phyloP scores from a whole-genome alignment of 2,797 vertebrate genomes.

The Microhierax caerulescens region DNA sequence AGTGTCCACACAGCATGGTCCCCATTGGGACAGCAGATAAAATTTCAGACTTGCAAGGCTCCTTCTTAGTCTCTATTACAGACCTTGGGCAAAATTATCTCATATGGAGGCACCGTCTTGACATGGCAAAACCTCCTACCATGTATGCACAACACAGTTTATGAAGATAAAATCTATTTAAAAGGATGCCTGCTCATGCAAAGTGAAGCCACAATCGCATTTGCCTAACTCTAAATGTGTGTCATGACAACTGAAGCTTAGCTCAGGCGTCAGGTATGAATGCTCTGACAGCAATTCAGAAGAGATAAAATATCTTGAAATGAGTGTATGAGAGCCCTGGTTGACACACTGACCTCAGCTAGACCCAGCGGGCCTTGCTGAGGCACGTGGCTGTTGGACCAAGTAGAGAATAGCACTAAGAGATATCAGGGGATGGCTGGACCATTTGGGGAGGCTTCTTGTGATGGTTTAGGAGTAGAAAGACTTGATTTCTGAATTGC shows the following conservation, averaged over 20 bases:
- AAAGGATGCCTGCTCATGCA: background rate
- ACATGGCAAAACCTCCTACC: background rate
- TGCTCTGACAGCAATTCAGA: background rate
- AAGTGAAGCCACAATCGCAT: background rate
- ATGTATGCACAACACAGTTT: background rate
- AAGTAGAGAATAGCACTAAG: background rate
- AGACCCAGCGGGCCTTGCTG: background rate
- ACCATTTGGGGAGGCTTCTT: background rate
- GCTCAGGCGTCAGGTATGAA: background rate
- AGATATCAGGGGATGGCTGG: background rate
- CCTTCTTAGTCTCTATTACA: background rate
- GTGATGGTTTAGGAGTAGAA: background rate
- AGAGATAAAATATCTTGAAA: background rate
- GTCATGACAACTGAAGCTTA: background rate
- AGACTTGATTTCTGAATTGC: background rate
- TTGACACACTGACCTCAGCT: background rate
- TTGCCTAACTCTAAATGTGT: background rate
- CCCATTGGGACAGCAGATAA: background rate
- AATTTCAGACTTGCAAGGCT: background rate
- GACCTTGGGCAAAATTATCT: background rate
- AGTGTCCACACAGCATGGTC: rapidly evolving
- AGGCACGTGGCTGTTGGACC: rapidly evolving
- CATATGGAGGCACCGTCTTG: background rate
- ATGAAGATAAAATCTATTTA: background rate
- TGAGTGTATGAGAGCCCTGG: background rate